Evolutionary conservation across 2,888 invertebrate species (phyloP), one percentile per base, ranked within the genome.

Genomic region (Laspeyria flexula): DNA sequence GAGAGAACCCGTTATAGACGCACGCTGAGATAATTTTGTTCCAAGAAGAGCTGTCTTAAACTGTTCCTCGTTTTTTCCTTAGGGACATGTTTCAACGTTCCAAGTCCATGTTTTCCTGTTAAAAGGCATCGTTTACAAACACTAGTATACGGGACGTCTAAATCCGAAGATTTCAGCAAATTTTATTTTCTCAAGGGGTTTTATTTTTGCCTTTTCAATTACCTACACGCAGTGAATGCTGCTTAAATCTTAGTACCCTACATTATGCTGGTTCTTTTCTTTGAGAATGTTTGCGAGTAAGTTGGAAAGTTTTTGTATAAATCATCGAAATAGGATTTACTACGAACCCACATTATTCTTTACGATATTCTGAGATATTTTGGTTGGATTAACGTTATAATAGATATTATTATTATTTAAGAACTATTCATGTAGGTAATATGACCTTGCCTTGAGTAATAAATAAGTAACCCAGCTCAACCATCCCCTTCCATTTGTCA

Each of bases 81-180:
- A 53, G 59, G 55, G 59, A 50, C 45, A 41, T 46, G 44, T 64
- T 65, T 58, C 51, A 50, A 43, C 54, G 46, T 54, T 37, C 58
- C 54, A 45, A 65, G 49, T 54, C 37, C 34, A 46, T 38, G 59
- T 59, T 65, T 55, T 59, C 55, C 55, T 55, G 46, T 53, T 55
- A 60, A 55, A 13, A 55, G 40, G n/a, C 48, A 15, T 47, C 55
- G 27, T 59, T 59, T 48, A 44, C 31, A 27, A 35, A 43, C 43
- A 50, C 55, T 55, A 49, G 50, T 48, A 45, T 54, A 44, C 29
- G 47, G 37, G 39, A 23, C 42, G 44, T 48, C 49, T 42, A 58
- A 58, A 64, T 54, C 34, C 40, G 4, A 23, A 58, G 35, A 55
- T 50, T 44, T 49, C 44, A 35, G 43, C 12, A 27, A 37, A 42